Percentiles rank a stretch among this genome's conserved stretches.
Evolutionary conservation across 2,888 invertebrate species (phyloP).

Genomic region (Glaucopsyche alexis): DNA sequence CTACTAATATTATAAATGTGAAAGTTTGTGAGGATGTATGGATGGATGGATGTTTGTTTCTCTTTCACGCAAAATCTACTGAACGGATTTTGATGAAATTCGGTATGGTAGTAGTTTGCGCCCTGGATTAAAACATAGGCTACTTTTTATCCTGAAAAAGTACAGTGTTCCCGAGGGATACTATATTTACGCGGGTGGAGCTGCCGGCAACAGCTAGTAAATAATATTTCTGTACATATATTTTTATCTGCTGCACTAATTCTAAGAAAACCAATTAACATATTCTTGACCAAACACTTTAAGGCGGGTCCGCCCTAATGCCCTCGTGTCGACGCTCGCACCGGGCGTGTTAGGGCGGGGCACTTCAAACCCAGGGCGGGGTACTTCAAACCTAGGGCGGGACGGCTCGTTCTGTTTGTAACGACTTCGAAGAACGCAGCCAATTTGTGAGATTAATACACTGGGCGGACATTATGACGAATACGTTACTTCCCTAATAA

Average conservation of each 20-base stretch:
- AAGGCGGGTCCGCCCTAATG: constrained; percentile 44
- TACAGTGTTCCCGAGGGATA: too few relatives aligned
- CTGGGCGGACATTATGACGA: constrained; percentile 38
- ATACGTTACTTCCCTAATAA: constrained; percentile 16
- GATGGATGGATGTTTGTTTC: too few relatives aligned
- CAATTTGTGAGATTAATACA: constrained; percentile 66
- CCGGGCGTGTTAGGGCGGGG: constrained; percentile 69
- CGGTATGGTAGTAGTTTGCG: too few relatives aligned
- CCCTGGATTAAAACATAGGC: too few relatives aligned
- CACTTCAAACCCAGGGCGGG: constrained; percentile 56
- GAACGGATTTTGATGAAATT: too few relatives aligned
- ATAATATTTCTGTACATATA: background rate
- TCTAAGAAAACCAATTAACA: constrained; percentile 18
- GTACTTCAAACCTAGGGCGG: constrained; percentile 35
- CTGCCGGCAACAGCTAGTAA: too few relatives aligned
- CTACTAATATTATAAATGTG: too few relatives aligned
- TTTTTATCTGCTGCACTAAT: background rate
- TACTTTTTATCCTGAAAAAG: too few relatives aligned
- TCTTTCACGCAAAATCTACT: too few relatives aligned
- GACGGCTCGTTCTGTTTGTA: constrained; percentile 38
- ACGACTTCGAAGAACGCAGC: constrained; percentile 39
- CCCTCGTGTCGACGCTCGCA: constrained; percentile 37
- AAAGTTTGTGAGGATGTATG: too few relatives aligned
- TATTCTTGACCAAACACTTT: constrained; percentile 61
- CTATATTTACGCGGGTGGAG: too few relatives aligned